phyloP scores from a whole-genome alignment of 2,888 invertebrate genomes.

The Schizaphis graminum region DNA sequence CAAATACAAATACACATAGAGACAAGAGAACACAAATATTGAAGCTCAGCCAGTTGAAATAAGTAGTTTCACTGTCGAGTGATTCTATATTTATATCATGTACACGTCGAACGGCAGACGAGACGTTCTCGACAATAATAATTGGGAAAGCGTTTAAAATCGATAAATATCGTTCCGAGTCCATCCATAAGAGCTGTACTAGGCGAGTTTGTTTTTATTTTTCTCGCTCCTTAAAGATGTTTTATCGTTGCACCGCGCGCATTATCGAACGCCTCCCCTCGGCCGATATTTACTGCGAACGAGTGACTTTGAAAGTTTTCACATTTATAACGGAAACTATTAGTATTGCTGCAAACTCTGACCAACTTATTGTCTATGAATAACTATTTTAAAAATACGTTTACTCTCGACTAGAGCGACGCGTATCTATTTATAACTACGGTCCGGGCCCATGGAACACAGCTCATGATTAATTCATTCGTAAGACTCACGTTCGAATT shows the following conservation, averaged over 20 bases:
- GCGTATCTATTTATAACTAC: background rate
- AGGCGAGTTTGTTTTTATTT: constrained; percentile 2
- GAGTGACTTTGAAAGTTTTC: constrained; percentile 33
- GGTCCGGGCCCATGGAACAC: background rate
- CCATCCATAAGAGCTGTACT: background rate
- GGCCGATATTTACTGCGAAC: background rate
- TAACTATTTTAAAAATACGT: constrained; percentile 29
- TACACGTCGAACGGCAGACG: background rate
- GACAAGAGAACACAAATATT: background rate
- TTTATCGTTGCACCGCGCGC: constrained; percentile 3
- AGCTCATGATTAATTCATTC: constrained; percentile 33
- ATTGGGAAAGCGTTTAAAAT: constrained; percentile 1
- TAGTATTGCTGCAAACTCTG: constrained; percentile 13
- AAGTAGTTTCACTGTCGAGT: background rate
- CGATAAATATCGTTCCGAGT: constrained; percentile 11
- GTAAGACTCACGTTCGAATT: background rate
- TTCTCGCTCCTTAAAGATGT: background rate
- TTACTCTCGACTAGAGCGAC: background rate
- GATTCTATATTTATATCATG: background rate
- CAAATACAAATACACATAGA: background rate
- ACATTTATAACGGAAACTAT: constrained; percentile 37
- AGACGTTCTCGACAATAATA: constrained; percentile 13
- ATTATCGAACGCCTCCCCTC: background rate
- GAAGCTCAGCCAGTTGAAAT: background rate
- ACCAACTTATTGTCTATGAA: constrained; percentile 34